Evolutionary conservation across 2,113 vertebrate species (phyloP), one percentile per base, ranked within the genome.

Genomic region (Piaya cayana): DNA sequence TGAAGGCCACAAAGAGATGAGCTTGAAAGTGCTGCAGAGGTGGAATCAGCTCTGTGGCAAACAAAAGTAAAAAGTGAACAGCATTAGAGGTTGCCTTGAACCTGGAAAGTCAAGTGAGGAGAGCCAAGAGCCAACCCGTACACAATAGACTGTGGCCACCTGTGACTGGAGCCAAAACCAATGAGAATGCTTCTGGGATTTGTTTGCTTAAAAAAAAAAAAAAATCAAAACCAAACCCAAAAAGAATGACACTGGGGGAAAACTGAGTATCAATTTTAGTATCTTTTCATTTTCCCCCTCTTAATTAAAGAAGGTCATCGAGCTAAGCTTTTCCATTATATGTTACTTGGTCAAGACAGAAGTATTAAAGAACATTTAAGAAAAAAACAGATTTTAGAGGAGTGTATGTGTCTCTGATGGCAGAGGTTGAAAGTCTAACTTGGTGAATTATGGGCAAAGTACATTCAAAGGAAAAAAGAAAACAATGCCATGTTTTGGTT

Each of bases 361-460:
- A 77, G 6, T 20, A 52, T 36, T 36, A 86, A 93, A 43, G 20
- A 43, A 65, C 8, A 43, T 30, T 72, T 84, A 76, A 79, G 58
- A 84, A 88, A 83, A 83, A 52, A 39, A 71, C 49, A 67, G 37
- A 27, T 80, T 86, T 91, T 55, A 84, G 53, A 90, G 65, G 93
- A 22, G 29, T 64, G 12, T n/a, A n/a, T 67, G 49, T 59, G 30
- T 80, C 50, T 93, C 52, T 78, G 56, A 70, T 79, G 49, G 63
- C 89, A 90, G 22, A 70, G n/a, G 22, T 15, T 85, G 71, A 85
- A 92, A 92, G 74, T 52, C 36, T 34, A 95, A 45, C 60, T 43
- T n/a, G 30, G 59, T 74, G 76, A 95, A 96, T 95, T 91, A 95
- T 84, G 78, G 59, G 70, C 47, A 86, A 67, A 26, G 29, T 50